Conservation (phyloP, 2,888 invertebrate species). For the Agrotis segetum region DNA sequence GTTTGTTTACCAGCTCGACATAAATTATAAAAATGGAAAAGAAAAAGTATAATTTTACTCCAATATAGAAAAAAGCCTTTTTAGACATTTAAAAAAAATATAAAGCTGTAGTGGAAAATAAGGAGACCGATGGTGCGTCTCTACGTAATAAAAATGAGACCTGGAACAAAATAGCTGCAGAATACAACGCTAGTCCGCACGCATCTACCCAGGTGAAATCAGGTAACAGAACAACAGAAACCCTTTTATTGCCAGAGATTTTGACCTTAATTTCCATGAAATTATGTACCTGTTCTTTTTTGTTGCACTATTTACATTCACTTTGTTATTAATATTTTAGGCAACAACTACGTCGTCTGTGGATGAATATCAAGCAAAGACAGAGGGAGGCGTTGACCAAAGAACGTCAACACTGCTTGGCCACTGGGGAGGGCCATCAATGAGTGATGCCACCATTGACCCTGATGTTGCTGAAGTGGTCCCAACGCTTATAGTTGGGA, state of each 20-base stretch:
- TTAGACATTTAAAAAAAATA: neutral
- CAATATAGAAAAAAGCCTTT: neutral
- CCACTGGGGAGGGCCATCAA: conserved; percentile 1
- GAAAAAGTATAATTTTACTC: too few relatives aligned
- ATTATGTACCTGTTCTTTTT: neutral
- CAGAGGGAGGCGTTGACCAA: neutral
- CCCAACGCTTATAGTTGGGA: neutral
- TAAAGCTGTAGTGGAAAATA: neutral
- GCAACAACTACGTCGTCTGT: neutral
- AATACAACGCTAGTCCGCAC: neutral
- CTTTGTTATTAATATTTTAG: neutral
- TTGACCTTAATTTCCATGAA: neutral
- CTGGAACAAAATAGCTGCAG: neutral
- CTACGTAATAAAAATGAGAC: neutral
- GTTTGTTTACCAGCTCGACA: too few relatives aligned
- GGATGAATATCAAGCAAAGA: neutral
- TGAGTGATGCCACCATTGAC: neutral
- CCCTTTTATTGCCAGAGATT: neutral
- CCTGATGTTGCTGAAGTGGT: conserved; percentile 32
- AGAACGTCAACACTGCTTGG: neutral
- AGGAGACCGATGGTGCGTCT: neutral
- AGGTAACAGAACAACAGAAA: neutral
- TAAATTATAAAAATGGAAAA: too few relatives aligned
- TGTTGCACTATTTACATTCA: neutral
- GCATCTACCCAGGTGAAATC: conserved; percentile 3